These are phyloP conservation scores for Pseudochirops cupreus DNA, from an alignment of 2,797 vertebrate species.

Conservation along the genomic window DNA sequence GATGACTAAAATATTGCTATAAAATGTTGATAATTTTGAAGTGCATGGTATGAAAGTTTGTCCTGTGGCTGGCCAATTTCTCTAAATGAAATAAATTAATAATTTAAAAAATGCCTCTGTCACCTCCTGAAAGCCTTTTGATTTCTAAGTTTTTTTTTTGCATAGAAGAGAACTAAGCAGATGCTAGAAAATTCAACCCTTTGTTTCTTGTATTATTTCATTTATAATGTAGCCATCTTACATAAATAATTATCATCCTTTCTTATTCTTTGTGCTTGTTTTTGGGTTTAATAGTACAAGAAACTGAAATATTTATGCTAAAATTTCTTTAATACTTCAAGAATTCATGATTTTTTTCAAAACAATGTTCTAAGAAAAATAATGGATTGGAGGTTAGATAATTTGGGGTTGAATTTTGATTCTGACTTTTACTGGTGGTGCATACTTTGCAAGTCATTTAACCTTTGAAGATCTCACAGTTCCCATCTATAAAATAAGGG, in stretches of 20 bases:
- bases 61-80: neutral
- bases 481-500: neutral
- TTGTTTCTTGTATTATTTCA: neutral
- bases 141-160: neutral
- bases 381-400: neutral
- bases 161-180: neutral
- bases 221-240: neutral
- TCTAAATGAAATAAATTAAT: neutral
- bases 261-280: neutral
- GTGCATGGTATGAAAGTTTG: neutral
- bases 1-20: neutral
- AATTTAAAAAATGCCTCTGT: neutral
- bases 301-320: neutral
- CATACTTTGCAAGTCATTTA: neutral
- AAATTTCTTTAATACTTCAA: neutral
- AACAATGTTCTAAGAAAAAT: neutral
- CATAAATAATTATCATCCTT: neutral
- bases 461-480: neutral
- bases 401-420: neutral
- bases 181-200: neutral
- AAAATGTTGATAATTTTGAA: neutral
- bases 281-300: neutral
- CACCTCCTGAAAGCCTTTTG: neutral
- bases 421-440: neutral
- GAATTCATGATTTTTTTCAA: neutral